A percentile compares a stretch with the other conserved stretches of the same genome.
These are phyloP conservation scores for Caerostris extrusa DNA, from an alignment of 1,140 invertebrate genomes.

Conservation along the genomic window DNA sequence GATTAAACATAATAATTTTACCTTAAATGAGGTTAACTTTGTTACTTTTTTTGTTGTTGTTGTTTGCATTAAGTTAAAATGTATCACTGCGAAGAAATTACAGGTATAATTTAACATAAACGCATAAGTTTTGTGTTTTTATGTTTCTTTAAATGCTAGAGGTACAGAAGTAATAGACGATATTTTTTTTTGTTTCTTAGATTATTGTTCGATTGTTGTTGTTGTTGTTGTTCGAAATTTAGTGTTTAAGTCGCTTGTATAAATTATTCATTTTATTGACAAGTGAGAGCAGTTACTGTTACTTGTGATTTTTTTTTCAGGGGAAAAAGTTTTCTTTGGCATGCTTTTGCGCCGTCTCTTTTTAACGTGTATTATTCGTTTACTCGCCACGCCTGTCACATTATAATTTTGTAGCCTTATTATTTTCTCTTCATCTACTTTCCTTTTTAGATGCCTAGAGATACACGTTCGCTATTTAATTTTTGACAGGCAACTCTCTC, in stretches of 20 bases:
- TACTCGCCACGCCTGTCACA: constrained; percentile 70
- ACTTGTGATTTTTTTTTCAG: constrained; percentile 42
- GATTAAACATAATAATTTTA: neutral
- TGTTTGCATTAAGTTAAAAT: no score
- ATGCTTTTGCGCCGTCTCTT: constrained; percentile 20
- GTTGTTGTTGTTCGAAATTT: no score
- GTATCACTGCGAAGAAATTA: no score
- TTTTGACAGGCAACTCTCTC: neutral
- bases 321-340: constrained; percentile 27
- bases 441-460: constrained; percentile 12
- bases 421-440: neutral
- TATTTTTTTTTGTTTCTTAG: no score
- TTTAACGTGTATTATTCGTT: constrained; percentile 45
- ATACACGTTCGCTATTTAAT: constrained; percentile 50
- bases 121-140: no score
- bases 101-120: no score
- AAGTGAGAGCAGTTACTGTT: constrained; percentile 46
- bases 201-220: no score
- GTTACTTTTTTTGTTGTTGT: no score
- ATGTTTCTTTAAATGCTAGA: no score
- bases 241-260: no score
- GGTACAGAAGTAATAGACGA: no score
- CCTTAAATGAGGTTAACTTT: no score
- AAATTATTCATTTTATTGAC: constrained; percentile 50
- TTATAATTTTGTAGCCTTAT: constrained; percentile 62